Base-by-base conservation (phyloP, 1,140 invertebrate species). In the Octopus bimaculoides region DNA sequence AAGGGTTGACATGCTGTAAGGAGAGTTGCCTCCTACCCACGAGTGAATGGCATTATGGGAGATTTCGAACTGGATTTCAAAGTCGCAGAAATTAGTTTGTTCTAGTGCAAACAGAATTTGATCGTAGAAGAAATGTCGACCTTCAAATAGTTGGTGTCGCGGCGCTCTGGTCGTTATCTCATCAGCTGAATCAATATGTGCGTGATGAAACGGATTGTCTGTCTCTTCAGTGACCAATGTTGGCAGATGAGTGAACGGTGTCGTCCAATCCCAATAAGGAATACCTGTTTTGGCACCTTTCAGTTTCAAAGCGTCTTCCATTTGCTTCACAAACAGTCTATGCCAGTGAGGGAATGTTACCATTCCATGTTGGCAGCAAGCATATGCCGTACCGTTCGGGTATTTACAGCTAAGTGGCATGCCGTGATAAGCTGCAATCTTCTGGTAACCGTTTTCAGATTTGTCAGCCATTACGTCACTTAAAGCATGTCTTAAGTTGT, bases 251-350 rank as follows among this genome's bases (percentile, higher is more conserved):
- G 78, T 80, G 71, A 82, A 84, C 53, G 83, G 73, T 54, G n/a
- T 41, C 14, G 83, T 84, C 83, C 83, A 84, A 78, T 84, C 83
- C 83, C 83, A 84, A 76, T 84, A 84, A 5, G 83, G 83, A 74
- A 84, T 82, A 14, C 83, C 83, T 12, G 82, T 71, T 20, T 14
- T 74, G 1, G 81, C 76, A 7, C 81, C 82, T 66, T 83, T 56
- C 5, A 66, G 14, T 10, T 53, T 78, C 54, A 82, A 53, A 52
- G 79, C 73, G 56, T 80, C 79, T 54, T 82, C 81, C 77, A 80
- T 80, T 20, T 80, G 79, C 54, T 80, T 80, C 8, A 69, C 66
- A 52, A 61, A 80, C 7, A 80, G 69, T 52, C 83, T 55, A 66
- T 84, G 83, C 83, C 83, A 84, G 56, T 79, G 80, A 12, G 83